Percentiles rank a stretch among this genome's conserved stretches.
Conservation (phyloP, 2,888 invertebrate species). For the Machimus rusticus region DNA sequence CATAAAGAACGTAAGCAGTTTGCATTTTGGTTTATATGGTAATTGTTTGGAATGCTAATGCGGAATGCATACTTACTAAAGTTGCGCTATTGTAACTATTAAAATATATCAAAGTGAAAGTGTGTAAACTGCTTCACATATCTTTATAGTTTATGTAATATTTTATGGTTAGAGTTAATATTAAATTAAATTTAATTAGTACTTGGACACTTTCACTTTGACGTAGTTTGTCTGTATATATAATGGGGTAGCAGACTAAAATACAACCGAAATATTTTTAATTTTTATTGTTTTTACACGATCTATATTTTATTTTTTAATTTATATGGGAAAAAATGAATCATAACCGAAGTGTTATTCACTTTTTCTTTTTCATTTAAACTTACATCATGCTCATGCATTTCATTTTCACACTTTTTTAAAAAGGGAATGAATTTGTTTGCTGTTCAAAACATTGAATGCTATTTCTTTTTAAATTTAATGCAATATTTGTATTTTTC, state of each 20-base stretch:
- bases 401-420: conserved; percentile 4
- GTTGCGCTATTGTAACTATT: not conserved
- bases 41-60: conserved; percentile 20
- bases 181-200: not conserved
- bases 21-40: not conserved
- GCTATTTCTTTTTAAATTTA: not conserved
- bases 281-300: conserved; percentile 20
- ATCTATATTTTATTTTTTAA: conserved; percentile 22
- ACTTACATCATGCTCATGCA: conserved; percentile 23
- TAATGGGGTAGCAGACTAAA: conserved; percentile 64
- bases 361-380: conserved; percentile 21
- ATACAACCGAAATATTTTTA: conserved; percentile 40
- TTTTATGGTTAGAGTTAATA: not conserved
- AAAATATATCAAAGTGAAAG: not conserved
- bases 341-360: conserved; percentile 12
- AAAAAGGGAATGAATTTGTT: conserved; percentile 32
- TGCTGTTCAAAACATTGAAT: not conserved
- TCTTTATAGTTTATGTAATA: not conserved
- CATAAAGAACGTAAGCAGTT: not conserved
- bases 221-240: conserved; percentile 40
- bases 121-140: not conserved
- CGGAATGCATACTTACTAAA: conserved; percentile 3
- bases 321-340: not conserved
- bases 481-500: not conserved
- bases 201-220: not conserved